Conservation (phyloP, 2,113 vertebrate species). For the Phrynosoma platyrhinos region DNA sequence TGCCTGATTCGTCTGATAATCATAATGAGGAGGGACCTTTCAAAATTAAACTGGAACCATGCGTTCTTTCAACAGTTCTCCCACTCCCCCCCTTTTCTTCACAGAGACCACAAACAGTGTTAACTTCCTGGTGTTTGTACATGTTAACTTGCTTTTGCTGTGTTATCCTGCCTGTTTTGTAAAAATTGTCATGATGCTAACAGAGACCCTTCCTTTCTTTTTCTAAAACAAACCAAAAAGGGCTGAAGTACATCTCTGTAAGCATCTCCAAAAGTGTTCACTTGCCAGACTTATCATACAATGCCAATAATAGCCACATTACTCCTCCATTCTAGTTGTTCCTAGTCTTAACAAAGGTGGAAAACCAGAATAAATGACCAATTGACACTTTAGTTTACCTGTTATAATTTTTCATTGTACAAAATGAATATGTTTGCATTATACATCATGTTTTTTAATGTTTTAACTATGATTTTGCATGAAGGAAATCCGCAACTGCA, state of each 20-base stretch:
- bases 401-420: conserved; percentile 74
- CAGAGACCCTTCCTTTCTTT: conserved; percentile 82
- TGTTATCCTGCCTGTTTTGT: conserved; percentile 72
- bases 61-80: conserved; percentile 73
- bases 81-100: conserved; percentile 50
- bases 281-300: conserved; percentile 73
- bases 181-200: conserved; percentile 73
- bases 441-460: conserved; percentile 77
- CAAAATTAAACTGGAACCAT: conserved; percentile 83
- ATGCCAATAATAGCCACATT: conserved; percentile 77
- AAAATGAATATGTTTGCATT: conserved; percentile 81
- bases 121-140: conserved; percentile 78
- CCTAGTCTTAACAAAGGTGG: conserved; percentile 49
- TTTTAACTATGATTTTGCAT: conserved; percentile 87
- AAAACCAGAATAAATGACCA: conserved; percentile 68
- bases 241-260: conserved; percentile 79
- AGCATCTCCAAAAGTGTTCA: conserved; percentile 71
- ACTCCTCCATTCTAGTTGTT: conserved; percentile 76
- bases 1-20: conserved; percentile 73
- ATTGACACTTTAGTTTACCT: conserved; percentile 43
- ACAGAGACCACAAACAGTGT: conserved; percentile 78
- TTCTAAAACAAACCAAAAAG: conserved; percentile 78
- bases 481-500: conserved; percentile 82
- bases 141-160: conserved; percentile 72
- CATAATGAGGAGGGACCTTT: conserved; percentile 33